phyloP scores from a whole-genome alignment of 2,113 vertebrate genomes.

The Orycteropus afer region DNA sequence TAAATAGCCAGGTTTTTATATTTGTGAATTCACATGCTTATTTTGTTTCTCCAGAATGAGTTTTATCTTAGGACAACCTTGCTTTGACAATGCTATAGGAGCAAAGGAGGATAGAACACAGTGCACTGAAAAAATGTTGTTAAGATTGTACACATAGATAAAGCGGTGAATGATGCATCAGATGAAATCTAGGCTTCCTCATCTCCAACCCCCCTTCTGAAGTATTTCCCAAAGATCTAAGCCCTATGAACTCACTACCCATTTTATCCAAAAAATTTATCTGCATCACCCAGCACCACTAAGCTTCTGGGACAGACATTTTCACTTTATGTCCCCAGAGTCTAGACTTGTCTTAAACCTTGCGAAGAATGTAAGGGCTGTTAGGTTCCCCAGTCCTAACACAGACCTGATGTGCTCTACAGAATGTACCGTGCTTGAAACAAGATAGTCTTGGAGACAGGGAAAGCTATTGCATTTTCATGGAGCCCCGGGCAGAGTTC shows the following conservation, averaged over 20 bases:
- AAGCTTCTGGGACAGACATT: not conserved
- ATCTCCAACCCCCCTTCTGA: not conserved
- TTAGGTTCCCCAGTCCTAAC: not conserved
- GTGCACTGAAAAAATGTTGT: not conserved
- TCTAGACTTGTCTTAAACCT: not conserved
- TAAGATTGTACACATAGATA: not conserved
- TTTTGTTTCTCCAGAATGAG: not conserved
- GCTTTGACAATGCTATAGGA: conserved; percentile 22
- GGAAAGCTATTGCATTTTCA: not conserved
- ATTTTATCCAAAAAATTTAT: not conserved
- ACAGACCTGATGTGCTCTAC: not conserved
- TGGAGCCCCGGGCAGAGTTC: not conserved
- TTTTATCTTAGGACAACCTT: not conserved
- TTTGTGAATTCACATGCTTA: not conserved
- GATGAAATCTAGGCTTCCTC: not conserved
- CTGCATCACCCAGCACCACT: not conserved
- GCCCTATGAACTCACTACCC: not conserved
- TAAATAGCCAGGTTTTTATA: not conserved
- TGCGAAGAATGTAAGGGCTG: not conserved
- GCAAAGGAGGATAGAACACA: not conserved
- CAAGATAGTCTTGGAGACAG: not conserved
- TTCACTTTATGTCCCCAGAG: not conserved
- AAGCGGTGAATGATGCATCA: not conserved
- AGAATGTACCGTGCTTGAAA: not conserved
- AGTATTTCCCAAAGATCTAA: not conserved